Conservation (phyloP, 1,140 invertebrate genomes). For the Acromyrmex charruanus region DNA sequence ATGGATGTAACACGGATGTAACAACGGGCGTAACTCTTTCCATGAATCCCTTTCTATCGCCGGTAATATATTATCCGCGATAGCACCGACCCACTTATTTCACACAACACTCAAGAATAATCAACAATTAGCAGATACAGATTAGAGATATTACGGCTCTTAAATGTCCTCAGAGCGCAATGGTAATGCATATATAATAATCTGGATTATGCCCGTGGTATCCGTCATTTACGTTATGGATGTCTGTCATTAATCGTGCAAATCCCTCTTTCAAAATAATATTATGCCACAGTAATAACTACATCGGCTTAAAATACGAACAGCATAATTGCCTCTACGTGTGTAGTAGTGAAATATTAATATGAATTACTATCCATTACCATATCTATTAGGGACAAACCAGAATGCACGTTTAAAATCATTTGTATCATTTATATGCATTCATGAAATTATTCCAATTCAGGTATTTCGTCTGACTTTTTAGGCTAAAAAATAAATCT, state of each 20-base stretch:
- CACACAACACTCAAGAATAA: constrained; percentile 24
- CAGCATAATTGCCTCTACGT: constrained; percentile 48
- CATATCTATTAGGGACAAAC: constrained; percentile 38
- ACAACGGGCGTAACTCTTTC: constrained; percentile 40
- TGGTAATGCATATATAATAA: constrained; percentile 42
- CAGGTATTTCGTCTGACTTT: background rate
- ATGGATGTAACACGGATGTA: constrained; percentile 6
- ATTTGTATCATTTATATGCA: constrained; percentile 31
- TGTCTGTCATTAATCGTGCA: constrained; percentile 56
- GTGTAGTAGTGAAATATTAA: constrained; percentile 55
- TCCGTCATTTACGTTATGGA: constrained; percentile 57
- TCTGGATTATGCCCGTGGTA: constrained; percentile 41
- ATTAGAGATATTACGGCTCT: constrained; percentile 32
- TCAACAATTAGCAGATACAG: constrained; percentile 26
- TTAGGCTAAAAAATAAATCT: background rate
- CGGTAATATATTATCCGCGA: constrained; percentile 29
- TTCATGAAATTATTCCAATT: constrained; percentile 27
- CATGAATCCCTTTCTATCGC: constrained; percentile 12
- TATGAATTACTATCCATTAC: constrained; percentile 50
- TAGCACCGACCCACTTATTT: constrained; percentile 22
- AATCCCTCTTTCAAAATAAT: constrained; percentile 63
- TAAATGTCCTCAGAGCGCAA: constrained; percentile 23
- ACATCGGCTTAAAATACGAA: constrained; percentile 59
- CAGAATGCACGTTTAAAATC: constrained; percentile 51
- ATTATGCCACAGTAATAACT: constrained; percentile 59